A percentile compares a stretch with the other conserved stretches of the same genome.
These are phyloP conservation scores for Florisuga fusca DNA, from an alignment of 2,797 vertebrate species.

Conservation along the genomic window DNA sequence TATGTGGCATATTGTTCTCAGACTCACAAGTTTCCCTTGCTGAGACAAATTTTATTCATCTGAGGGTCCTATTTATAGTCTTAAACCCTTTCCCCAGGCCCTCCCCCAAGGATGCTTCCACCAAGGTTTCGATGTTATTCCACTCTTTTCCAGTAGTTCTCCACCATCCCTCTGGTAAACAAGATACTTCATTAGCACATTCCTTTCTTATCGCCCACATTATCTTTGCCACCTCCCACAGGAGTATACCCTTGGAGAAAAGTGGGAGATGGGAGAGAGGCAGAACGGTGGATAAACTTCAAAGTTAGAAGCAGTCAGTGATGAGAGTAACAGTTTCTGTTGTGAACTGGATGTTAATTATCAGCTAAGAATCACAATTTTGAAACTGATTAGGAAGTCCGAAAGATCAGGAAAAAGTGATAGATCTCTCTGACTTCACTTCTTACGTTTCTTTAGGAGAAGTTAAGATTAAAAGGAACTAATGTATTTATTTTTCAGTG, in stretches of 20 bases:
- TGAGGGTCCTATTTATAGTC: no score
- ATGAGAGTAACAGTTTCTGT: background rate
- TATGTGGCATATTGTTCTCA: background rate
- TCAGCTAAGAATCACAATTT: background rate
- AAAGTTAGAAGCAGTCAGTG: background rate
- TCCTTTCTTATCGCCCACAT: no score
- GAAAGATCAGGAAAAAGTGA: background rate
- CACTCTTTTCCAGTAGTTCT: no score
- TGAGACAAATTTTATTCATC: no score
- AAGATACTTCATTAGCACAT: no score
- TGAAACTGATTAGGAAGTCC: background rate
- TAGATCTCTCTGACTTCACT: background rate
- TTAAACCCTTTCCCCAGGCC: no score
- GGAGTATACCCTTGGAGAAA: background rate
- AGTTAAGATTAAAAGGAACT: constrained; percentile 18
- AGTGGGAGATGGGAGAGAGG: background rate
- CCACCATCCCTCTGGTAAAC: no score
- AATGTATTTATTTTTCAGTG: background rate
- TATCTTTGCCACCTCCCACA: no score
- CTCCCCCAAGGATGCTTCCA: no score
- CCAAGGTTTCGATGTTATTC: no score
- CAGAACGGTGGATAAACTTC: background rate
- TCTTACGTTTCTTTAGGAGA: background rate
- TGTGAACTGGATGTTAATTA: background rate
- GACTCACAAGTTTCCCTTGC: no score